Base-by-base conservation (phyloP, 35 echinoderm and acorn worm genomes). In the Heliocidaris tuberculata region DNA sequence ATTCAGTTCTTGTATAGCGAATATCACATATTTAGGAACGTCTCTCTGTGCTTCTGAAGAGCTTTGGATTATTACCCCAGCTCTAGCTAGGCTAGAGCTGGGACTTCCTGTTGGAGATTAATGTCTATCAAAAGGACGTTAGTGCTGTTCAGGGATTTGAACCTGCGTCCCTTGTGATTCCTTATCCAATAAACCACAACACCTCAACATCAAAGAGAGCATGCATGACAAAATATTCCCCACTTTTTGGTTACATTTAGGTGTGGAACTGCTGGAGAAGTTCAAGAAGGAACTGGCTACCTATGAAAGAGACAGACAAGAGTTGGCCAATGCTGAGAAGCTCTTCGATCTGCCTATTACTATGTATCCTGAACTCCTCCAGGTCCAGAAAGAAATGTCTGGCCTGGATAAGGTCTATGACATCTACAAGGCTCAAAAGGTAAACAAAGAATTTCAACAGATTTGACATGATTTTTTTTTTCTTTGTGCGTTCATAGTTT, bases 351-450 rank as follows among this genome's bases (percentile, higher is more conserved):
- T 99, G 0, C 95, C 98, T 8, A 99, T 99, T 54, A 99, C 98
- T 24, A 96, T 97, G 94, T 99, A 99, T 88, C 95, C 98, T 42
- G 98, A 99, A 85, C 96, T 99, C 21, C 50, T 99, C 15, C 96
- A 97, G 49, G 98, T 99, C 30, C 98, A 99, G 96, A 99, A 99
- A 93, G 98, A 99, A 93, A 99, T 98, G 97, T 94, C 94, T 30
- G 98, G 98, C 61, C 47, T 99, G 35, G 98, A 99, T 11, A 97
- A 99, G 86, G 95, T 97, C 48, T 99, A 99, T 87, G 95, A 96
- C 49, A 99, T 99, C 85, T 99, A 98, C 95, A 99, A 99, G 88
- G 87, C 95, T 65, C 98, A 99, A 90, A 96, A 96, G 94, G 98
- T 98, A 96, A 89, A 29, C 49, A 89, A 17, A 89, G 7, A 78